Base-by-base conservation (phyloP, 2,888 invertebrate genomes). In the Digitonthophagus gazella region DNA sequence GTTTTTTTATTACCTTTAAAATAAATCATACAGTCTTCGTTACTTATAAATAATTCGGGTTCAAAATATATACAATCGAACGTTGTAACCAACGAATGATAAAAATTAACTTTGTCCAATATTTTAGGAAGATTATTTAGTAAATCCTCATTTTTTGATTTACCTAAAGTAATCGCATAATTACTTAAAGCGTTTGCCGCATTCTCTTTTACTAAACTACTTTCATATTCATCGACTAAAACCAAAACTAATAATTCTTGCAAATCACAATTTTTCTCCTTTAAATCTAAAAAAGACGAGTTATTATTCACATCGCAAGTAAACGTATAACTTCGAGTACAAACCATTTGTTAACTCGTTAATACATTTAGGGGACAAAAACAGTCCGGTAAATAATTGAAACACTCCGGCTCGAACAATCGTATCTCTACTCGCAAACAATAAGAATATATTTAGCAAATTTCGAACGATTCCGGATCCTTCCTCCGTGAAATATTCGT, bases 181-280 rank as follows among this genome's bases (percentile, higher is more conserved):
- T 86, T 86, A 6, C 83, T 81, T 54, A 87, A 78, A 11, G 87
- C 79, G 18, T 82, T 78, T n/a, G 85, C 85, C 8, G 86, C 86
- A 76, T 87, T 85, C 77, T 87, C 87, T 71, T 85, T 80, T 0
- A 87, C 86, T 55, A 87, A 79, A 73, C 83, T 84, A 0, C 87
- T 83, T 77, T 88, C 87, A 22, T 81, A 83, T 70, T 84, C 80
- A 76, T 85, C 83, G 6, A 81, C 74, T n/a, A 84, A 68, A 67
- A 81, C 78, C n/a, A 73, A 70, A 18, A 83, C 72, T n/a, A 78
- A 73, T 15, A 79, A 73, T 67, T 81, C 78, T 80, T 81, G 81
- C 67, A 83, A 74, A 65, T 81, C 79, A 76, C 71, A 72, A 76
- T 78, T 80, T 11, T 67, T 65, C 64, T 28, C 66, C 28, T 68